A percentile compares a stretch with the other conserved stretches of the same genome.
Conservation (phyloP, 2,797 vertebrate species). For the Chaenodraco wilsoni region DNA sequence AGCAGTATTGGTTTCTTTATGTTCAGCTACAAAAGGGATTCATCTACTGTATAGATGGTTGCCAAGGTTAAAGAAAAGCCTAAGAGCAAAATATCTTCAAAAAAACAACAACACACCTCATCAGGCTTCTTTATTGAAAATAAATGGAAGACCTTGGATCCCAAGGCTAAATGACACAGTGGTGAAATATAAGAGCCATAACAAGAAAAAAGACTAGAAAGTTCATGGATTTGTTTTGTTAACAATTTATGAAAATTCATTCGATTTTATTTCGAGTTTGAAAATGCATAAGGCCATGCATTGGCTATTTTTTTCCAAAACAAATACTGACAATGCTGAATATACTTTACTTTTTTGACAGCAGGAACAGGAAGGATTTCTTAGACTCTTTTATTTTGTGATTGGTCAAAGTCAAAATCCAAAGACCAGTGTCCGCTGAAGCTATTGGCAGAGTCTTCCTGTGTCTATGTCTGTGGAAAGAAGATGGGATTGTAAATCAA, state of each 20-base stretch:
- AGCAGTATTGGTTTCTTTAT: too few species aligned
- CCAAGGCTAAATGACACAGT: background rate
- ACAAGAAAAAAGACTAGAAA: background rate
- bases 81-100: background rate
- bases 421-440: background rate
- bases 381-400: background rate
- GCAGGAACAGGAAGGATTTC: background rate
- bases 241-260: too few species aligned
- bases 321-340: too few species aligned
- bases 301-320: too few species aligned
- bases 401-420: background rate
- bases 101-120: background rate
- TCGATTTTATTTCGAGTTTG: too few species aligned
- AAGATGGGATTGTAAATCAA: constrained; percentile 3
- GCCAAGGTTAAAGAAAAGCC: background rate
- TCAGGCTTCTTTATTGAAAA: background rate
- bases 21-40: background rate
- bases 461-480: background rate
- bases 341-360: background rate
- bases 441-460: background rate
- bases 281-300: too few species aligned
- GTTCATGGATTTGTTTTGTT: too few species aligned
- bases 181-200: background rate
- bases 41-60: background rate
- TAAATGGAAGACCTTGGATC: background rate